Evolutionary conservation across 2,888 invertebrate species (phyloP), one percentile per base, ranked within the genome.

Genomic region (Smittia aterrima): DNA sequence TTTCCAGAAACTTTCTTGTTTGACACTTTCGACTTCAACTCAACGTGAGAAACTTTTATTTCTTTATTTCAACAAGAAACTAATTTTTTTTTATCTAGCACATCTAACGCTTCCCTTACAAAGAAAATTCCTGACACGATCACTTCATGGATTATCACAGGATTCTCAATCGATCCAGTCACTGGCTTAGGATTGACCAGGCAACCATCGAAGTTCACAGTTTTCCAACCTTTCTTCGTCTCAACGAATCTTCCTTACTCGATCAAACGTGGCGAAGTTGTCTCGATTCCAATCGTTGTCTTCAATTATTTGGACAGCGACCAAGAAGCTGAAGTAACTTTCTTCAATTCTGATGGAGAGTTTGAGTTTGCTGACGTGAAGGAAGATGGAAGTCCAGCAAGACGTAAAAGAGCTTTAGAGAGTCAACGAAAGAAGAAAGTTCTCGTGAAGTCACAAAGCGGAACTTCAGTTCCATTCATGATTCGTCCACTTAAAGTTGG

Each of bases 201-300:
- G 20, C 84, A 86, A 0, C 85, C 88, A 0, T 85, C 87, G 77
- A 87, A 87, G 87, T 83, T 89, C 71, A 88, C 87, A 80, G 91
- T 93, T 0, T 91, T 92, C 82, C 89, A 92, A 77, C 90, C 91
- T 9, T 93, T 98, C 80, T 92, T 93, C 77, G 88, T 97, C 54
- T 89, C 90, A 7, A 86, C 95, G 7, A 93, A 96, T 80, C 83
- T 98, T 66, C 98, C 98, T 0, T 92, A 93, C 78, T 90, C 92
- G 0, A 89, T 98, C 13, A 91, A 94, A 78, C 87, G 90, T 76
- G 96, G 96, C 24, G 99, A 99, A 85, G 90, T 93, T 7, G 87
- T 98, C 74, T 91, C 95, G 0, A 87, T 96, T 72, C 92, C 96
- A 66, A 90, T 94, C 11, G 90, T 93, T 1, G 88, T 98, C 7